A percentile compares a stretch with the other conserved stretches of the same genome.
phyloP scores from a whole-genome alignment of 2,888 invertebrate genomes.

The Lutraria lutraria region DNA sequence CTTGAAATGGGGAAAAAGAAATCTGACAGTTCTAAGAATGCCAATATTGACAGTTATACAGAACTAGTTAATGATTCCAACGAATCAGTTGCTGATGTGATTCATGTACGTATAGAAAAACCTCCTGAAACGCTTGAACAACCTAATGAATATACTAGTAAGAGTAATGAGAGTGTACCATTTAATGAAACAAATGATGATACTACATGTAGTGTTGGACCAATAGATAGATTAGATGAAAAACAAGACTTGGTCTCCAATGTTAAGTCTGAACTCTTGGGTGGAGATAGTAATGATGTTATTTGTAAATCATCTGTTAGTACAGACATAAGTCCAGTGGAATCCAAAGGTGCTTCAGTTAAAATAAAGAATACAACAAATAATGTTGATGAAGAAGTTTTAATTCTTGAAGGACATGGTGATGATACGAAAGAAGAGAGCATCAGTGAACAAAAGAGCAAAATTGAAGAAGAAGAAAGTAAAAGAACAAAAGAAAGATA shows the following conservation, averaged over 20 bases:
- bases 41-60: not conserved
- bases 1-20: not conserved
- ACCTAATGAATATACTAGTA: not conserved
- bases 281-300: not conserved
- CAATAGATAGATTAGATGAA: not conserved
- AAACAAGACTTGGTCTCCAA: not conserved
- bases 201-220: no score
- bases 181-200: not conserved
- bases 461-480: not conserved
- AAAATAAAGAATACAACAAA: not conserved
- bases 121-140: not conserved
- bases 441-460: not conserved
- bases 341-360: not conserved
- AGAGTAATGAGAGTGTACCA: not conserved
- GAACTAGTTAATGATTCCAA: not conserved
- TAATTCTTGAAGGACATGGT: not conserved
- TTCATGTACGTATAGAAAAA: constrained; percentile 13
- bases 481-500: not conserved
- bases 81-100: constrained; percentile 13
- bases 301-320: not conserved
- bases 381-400: not conserved
- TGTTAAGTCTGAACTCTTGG: no score
- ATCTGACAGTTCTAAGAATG: not conserved
- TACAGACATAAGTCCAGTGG: not conserved
- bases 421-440: not conserved